Evolutionary conservation across 2,888 invertebrate species (phyloP), one percentile per base, ranked within the genome.

Genomic region (Boloria selene): DNA sequence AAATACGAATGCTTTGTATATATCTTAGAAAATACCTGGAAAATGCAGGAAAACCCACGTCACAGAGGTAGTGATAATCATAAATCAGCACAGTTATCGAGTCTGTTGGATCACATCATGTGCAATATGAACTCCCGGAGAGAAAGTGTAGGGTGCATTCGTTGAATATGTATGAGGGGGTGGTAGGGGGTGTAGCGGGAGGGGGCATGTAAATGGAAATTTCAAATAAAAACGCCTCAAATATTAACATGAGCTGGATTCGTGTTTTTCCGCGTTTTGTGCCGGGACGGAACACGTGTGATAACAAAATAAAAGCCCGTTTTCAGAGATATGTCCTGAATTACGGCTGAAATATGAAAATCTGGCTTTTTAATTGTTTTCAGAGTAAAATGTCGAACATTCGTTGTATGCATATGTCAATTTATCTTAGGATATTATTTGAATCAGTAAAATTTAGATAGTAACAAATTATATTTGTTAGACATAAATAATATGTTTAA

Each of bases 141-240:
- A 86, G 89, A 90, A 90, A 90, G 90, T 90, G 85, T 83, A 89
- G 93, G 93, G 93, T 93, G 94, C 93, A 94, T 92, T 88, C 87
- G 83, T 88, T 94, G 94, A 94, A 94, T 94, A 94, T 94, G 94
- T 93, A 94, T 94, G 93, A 94, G 92, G 83, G 88, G 82, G 79
- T 75, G 69, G 68, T 22, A 62, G 67, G 70, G 47, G 45, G 31
- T 14, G 3, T 4, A 10, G 58, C 13, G 51, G 65, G 64, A 65
- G 68, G 56, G 73, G 73, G 69, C 75, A 76, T 91, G 91, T 91
- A 91, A 92, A 92, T 91, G 92, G 91, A 91, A 91, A 92, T 89
- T 92, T 92, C 90, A 91, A 92, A 91, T 90, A 92, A 92, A 92
- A 92, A 92, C 90, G 88, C 88, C 86, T 89, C 90, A 88, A 90